phyloP scores from a whole-genome alignment of 2,888 invertebrate species.

The Arrhopalites spinosus region DNA sequence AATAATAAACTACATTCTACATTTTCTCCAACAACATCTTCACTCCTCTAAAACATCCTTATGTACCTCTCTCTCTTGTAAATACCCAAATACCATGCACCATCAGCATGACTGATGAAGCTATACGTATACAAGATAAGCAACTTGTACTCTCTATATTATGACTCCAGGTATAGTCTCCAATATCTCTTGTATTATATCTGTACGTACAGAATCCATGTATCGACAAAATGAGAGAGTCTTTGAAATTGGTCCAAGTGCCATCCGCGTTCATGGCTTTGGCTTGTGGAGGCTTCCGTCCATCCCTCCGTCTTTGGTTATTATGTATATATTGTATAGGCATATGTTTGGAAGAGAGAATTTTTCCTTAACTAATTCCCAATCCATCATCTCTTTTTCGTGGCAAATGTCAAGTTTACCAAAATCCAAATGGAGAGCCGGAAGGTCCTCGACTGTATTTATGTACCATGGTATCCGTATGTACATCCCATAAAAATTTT shows the following conservation, averaged over 20 bases:
- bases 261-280: not conserved
- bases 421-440: slow-evolving; percentile 5
- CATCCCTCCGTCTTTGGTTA: not conserved
- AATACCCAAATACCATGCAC: not conserved
- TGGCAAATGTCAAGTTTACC: slow-evolving; percentile 44
- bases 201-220: too few species aligned
- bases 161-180: not conserved
- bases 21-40: slow-evolving; percentile 18
- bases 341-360: not conserved
- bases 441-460: slow-evolving; percentile 8
- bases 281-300: too few species aligned
- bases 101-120: not conserved
- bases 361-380: slow-evolving; percentile 23
- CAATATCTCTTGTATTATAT: not conserved
- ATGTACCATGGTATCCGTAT: not conserved
- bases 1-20: slow-evolving; percentile 54
- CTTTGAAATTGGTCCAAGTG: too few species aligned
- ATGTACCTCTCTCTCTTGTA: not conserved
- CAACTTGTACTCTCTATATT: not conserved
- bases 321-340: not conserved
- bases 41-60: not conserved
- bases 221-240: not conserved
- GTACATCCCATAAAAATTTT: not conserved
- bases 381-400: slow-evolving; percentile 47
- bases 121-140: not conserved